Evolutionary conservation across 37 sponge, comb jelly and placozoan species (phyloP), one percentile per base, ranked within the genome.

Genomic region (Amphimedon queenslandica): DNA sequence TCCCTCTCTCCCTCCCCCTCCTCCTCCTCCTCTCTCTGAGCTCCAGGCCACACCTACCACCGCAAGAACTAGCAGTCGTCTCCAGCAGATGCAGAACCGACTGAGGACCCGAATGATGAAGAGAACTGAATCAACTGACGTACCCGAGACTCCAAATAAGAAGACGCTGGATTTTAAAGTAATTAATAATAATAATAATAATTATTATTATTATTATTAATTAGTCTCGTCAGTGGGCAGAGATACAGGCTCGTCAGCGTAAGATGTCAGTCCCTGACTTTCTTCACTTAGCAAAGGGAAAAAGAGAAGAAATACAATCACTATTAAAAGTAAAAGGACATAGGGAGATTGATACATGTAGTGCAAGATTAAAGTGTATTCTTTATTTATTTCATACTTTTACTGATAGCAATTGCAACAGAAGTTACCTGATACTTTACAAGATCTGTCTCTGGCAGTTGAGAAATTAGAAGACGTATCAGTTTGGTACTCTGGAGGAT

Each of bases 401-500:
- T 34, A 47, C 13, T 47, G 13, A 2, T 40, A 80, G 72, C 8
- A 1, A 1, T 58, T 80, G 25, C 55, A 34, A 35, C 21, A 24
- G 28, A 33, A 25, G 5, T 1, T 70, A 11, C 75, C 80, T 34
- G 24, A 64, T 27, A 51, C 73, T 11, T 5, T 79, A 55, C 66
- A 40, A 1, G 76, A 69, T 30, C 29, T 88, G 37, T 21, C 63
- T 18, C 21, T 21, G 21, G 13, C 40, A 20, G 72, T 79, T 6
- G 85, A 90, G 42, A 36, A 65, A 23, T 36, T 83, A 30, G 71
- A 70, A 1, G 90, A 69, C 16, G 85, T 58, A 2, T 40, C 80
- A 34, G 40, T 42, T 23, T 90, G 85, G 90, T 90, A 66, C 58
- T 77, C 90, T 53, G 90, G 90, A 8, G 85, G 90, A 21, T 74